Conservation (phyloP, 2,113 vertebrate genomes). For the Clarias magur region DNA sequence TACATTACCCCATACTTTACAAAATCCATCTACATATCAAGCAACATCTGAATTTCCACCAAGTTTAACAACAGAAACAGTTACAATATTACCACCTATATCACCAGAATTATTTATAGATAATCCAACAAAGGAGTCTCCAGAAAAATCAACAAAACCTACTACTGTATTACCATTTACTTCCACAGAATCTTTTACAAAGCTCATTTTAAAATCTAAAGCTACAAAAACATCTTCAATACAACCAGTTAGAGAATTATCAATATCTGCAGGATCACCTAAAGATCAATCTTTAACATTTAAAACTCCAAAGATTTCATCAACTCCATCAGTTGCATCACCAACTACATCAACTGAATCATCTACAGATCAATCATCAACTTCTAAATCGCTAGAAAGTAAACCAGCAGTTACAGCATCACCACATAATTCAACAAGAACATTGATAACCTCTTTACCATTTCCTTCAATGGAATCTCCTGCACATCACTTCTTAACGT, state of each 20-base stretch:
- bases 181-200: not conserved
- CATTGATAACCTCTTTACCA: not conserved
- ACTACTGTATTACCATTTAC: not conserved
- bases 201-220: too few relatives aligned
- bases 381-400: not conserved
- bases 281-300: too few relatives aligned
- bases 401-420: too few relatives aligned
- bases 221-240: too few relatives aligned
- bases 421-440: not conserved
- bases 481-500: not conserved
- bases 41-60: not conserved
- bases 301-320: not conserved
- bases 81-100: not conserved
- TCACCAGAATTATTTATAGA: not conserved
- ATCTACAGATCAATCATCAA: not conserved
- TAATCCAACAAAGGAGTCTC: not conserved
- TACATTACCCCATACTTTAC: not conserved
- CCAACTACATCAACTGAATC: too few relatives aligned
- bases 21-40: not conserved
- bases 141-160: not conserved
- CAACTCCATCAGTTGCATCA: not conserved
- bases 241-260: not conserved
- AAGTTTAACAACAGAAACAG: not conserved
- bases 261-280: not conserved
- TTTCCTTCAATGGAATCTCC: not conserved